A percentile compares a stretch with the other conserved stretches of the same genome.
Evolutionary conservation across 1,140 invertebrate genomes (phyloP).

Genomic region (Gonatopus flavifemur): DNA sequence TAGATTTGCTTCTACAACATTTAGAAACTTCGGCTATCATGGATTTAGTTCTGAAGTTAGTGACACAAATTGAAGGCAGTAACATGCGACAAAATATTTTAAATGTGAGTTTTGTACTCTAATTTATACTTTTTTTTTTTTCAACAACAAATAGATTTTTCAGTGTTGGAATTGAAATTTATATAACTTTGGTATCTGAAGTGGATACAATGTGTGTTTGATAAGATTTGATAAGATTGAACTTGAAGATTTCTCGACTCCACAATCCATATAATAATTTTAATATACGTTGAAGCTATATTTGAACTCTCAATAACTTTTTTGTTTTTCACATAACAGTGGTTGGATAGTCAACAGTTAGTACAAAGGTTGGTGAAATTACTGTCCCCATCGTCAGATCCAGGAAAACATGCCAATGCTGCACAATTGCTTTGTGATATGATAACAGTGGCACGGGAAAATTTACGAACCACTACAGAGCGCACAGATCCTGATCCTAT

Average conservation of each 20-base stretch:
- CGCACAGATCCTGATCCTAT: slow-evolving; percentile 67
- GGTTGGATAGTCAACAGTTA: slow-evolving; percentile 85
- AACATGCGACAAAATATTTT: slow-evolving; percentile 80
- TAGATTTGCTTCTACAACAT: slow-evolving; percentile 83
- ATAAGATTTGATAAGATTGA: slow-evolving; percentile 1
- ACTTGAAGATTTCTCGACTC: too few species aligned
- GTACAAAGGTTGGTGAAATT: slow-evolving; percentile 80
- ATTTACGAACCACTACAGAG: slow-evolving; percentile 63
- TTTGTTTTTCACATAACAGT: slow-evolving; percentile 65
- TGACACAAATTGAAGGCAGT: slow-evolving; percentile 80
- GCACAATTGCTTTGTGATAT: slow-evolving; percentile 82
- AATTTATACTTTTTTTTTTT: slow-evolving; percentile 1
- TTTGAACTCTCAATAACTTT: slow-evolving; percentile 12
- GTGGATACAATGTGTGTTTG: slow-evolving; percentile 2
- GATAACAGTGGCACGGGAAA: slow-evolving; percentile 70
- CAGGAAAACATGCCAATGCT: slow-evolving; percentile 77
- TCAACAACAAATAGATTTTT: neutral
- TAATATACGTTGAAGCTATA: neutral
- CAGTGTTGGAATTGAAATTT: neutral
- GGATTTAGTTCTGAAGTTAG: slow-evolving; percentile 86
- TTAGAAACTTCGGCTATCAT: slow-evolving; percentile 93
- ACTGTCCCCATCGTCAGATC: slow-evolving; percentile 73
- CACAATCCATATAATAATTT: too few species aligned
- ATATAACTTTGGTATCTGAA: neutral
- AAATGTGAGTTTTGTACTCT: slow-evolving; percentile 64